Evolutionary conservation across 2,888 invertebrate species (phyloP).

Genomic region (Sphaeridia pumilis): DNA sequence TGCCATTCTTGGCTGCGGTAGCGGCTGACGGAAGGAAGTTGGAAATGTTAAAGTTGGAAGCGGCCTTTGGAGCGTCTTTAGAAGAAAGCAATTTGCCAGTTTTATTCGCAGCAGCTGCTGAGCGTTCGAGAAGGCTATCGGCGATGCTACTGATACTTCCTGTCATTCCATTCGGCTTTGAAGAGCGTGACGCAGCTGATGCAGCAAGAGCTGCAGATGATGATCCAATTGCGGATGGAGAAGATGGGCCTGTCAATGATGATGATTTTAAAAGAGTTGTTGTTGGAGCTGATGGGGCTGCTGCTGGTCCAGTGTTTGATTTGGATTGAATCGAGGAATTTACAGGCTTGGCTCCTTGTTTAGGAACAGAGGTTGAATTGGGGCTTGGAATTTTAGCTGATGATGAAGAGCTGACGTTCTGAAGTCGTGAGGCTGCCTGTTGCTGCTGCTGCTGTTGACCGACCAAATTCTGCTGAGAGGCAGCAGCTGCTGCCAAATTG

Average conservation of each 20-base stretch:
- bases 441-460: constrained; percentile 14
- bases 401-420: not conserved
- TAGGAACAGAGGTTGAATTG: not conserved
- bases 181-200: not conserved
- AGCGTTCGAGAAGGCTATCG: not conserved
- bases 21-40: constrained; percentile 30
- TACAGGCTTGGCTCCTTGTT: too few relatives aligned
- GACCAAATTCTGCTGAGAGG: constrained; percentile 20
- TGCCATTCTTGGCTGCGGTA: constrained; percentile 14
- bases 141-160: constrained; percentile 2
- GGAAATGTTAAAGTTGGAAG: constrained; percentile 35
- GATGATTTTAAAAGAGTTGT: constrained; percentile 7
- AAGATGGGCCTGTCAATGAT: constrained; percentile 5
- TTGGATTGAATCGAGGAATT: too few relatives aligned
- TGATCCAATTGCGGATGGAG: too few relatives aligned
- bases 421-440: constrained; percentile 11
- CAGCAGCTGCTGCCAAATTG: constrained; percentile 19
- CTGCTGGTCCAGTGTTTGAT: too few relatives aligned
- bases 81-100: constrained; percentile 9
- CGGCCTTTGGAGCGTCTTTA: constrained; percentile 27
- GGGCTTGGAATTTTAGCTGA: not conserved
- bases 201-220: not conserved
- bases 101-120: not conserved
- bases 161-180: not conserved
- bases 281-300: too few relatives aligned